Base-by-base conservation (phyloP, 2,797 vertebrate species). In the Otus scops region DNA sequence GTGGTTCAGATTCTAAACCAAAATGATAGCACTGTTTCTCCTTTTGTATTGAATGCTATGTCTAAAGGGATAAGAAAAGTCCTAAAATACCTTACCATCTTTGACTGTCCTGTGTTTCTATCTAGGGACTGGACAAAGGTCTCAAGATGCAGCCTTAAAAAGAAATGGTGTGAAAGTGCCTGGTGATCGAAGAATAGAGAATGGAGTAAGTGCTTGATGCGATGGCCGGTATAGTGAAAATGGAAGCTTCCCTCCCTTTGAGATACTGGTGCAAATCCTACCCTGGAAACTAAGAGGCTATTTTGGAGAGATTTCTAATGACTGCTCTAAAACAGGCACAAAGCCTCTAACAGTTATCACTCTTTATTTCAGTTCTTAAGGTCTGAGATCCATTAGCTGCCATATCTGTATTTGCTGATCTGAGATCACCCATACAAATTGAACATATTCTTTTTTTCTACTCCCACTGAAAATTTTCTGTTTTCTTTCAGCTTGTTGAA, bases 131-230 rank as follows among this genome's bases (percentile, higher is more conserved):
- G 98, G 98, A 63, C 98, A 98, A 74, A 98, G 99, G 95, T 93
- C 97, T 91, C 98, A 98, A 11, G 99, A 99, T 88, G 96, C 98
- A 69, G n/a, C 91, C 70, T 91, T 98, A 84, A 99, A 99, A 96
- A 98, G 99, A 96, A 99, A 99, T 60, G 99, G 99, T 53, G 97
- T 99, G 65, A 99, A 99, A 95, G 97, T 97, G 53, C 98, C 98
- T 2, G 93, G 98, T 63, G 99, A 99, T 85, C 97, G 98, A 96
- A 98, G 98, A 88, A 98, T 98, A 96, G 99, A 99, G 97, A 99
- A 99, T 23, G 99, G 99, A 94, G 99, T 99, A 97, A 98, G 99
- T 98, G 53, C 36, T 68, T 30, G 6, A 11, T 76, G 43, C 54
- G 30, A 0, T 34, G 18, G 20, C 38, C 23, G 7, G 4, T n/a